These are phyloP conservation scores for Vanacampus margaritifer DNA, from an alignment of 2,113 vertebrate species.

Conservation along the genomic window DNA sequence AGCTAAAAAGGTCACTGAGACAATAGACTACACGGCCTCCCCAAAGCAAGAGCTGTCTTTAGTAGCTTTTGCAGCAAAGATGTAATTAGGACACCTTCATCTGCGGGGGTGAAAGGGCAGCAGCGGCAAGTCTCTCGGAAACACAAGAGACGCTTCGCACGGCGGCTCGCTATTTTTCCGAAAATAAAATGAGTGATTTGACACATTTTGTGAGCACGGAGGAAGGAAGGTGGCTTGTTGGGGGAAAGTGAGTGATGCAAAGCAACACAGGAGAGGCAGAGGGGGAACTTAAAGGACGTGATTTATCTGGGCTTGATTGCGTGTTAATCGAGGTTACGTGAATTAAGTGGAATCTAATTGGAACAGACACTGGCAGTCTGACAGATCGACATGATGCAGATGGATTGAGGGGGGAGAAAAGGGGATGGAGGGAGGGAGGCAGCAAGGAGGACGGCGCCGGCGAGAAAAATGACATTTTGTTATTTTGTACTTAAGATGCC, in stretches of 20 bases:
- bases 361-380: constrained; percentile 84
- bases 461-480: constrained; percentile 34
- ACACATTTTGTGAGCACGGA: constrained; percentile 39
- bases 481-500: background rate
- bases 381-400: constrained; percentile 85
- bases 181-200: constrained; percentile 29
- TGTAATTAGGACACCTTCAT: constrained; percentile 71
- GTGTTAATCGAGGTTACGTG: constrained; percentile 85
- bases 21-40: constrained; percentile 66
- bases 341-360: constrained; percentile 87
- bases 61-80: constrained; percentile 69
- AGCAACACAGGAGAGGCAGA: constrained; percentile 69
- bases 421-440: constrained; percentile 41
- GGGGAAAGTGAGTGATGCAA: constrained; percentile 73
- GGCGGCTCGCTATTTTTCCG: background rate
- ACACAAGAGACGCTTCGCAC: constrained; percentile 38
- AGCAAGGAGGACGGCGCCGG: constrained; percentile 31
- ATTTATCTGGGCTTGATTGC: constrained; percentile 86
- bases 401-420: constrained; percentile 73
- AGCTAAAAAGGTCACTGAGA: constrained; percentile 70
- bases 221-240: constrained; percentile 52
- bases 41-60: constrained; percentile 60
- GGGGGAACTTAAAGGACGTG: constrained; percentile 79
- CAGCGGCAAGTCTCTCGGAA: constrained; percentile 42
- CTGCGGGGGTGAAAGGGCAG: constrained; percentile 61